These are phyloP conservation scores for Petrosia ficiformis DNA, from an alignment of 37 sponge, comb jelly and placozoan species.

Conservation along the genomic window DNA sequence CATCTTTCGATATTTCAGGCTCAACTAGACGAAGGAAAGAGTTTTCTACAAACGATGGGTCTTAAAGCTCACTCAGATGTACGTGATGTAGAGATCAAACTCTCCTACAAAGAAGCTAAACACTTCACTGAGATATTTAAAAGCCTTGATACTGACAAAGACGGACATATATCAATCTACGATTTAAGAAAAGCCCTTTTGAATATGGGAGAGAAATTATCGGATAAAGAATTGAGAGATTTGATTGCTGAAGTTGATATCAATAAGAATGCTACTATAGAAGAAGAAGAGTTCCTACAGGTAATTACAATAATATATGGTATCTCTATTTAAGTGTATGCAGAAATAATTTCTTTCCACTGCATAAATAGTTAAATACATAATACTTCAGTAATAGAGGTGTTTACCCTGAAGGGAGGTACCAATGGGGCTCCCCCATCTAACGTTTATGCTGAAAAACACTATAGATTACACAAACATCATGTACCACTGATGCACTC, in stretches of 20 bases:
- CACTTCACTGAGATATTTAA: slow-evolving; percentile 69
- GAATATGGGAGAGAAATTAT: slow-evolving; percentile 76
- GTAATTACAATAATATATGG: slow-evolving; percentile 30
- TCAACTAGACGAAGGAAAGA: slow-evolving; percentile 53
- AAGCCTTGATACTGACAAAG: slow-evolving; percentile 79
- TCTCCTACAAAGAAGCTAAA: slow-evolving; percentile 77
- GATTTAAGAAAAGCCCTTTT: slow-evolving; percentile 74
- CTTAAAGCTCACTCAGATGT: slow-evolving; percentile 58
- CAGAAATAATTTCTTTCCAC: too few species aligned
- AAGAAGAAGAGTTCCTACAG: slow-evolving; percentile 96
- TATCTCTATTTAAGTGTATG: too few species aligned
- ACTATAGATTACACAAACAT: not conserved
- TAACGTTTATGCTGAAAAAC: too few species aligned
- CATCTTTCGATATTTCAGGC: slow-evolving; percentile 28
- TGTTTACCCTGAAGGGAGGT: too few species aligned
- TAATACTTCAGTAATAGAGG: too few species aligned
- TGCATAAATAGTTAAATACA: too few species aligned
- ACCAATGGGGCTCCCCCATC: too few species aligned
- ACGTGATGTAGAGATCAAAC: slow-evolving; percentile 62
- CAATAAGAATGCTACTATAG: slow-evolving; percentile 94
- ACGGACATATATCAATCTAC: slow-evolving; percentile 87
- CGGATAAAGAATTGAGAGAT: slow-evolving; percentile 80
- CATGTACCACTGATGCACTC: too few species aligned
- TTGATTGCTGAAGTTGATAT: slow-evolving; percentile 96
- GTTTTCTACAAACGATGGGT: slow-evolving; percentile 84